Percentiles rank a stretch among this genome's conserved stretches.
These are phyloP conservation scores for Manis crassicaudata DNA, from an alignment of 2,797 vertebrate species.

Conservation along the genomic window DNA sequence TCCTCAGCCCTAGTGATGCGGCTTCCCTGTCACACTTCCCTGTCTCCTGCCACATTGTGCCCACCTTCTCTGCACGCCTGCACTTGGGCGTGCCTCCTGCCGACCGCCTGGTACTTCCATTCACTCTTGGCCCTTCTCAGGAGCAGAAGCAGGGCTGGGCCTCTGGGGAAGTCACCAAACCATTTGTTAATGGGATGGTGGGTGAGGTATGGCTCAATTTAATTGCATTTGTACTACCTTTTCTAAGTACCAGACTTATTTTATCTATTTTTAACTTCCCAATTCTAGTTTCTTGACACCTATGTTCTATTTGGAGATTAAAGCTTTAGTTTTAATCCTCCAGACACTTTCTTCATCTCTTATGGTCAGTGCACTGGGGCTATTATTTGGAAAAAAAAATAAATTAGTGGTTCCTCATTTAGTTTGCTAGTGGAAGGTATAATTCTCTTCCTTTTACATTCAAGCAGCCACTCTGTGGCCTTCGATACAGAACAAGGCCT, in stretches of 20 bases:
- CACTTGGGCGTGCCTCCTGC: fast-evolving
- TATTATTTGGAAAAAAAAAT: not conserved
- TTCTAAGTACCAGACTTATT: not conserved
- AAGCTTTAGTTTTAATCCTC: slow-evolving; percentile 11
- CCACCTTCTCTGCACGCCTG: fast-evolving
- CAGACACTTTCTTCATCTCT: not conserved
- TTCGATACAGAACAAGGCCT: not conserved
- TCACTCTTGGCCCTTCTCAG: no score
- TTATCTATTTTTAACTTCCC: not conserved
- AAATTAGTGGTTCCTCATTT: not conserved
- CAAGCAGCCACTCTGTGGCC: not conserved
- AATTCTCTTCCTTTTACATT: not conserved
- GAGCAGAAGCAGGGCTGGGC: not conserved
- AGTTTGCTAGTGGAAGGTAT: not conserved
- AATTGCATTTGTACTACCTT: not conserved
- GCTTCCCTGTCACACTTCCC: no score
- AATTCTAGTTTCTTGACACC: not conserved
- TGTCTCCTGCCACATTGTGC: no score
- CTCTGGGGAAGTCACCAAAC: not conserved
- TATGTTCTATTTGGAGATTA: not conserved
- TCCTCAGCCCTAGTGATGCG: not conserved
- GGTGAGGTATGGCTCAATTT: not conserved
- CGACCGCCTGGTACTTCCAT: no score
- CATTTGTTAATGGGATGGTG: not conserved
- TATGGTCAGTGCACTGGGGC: not conserved